Evolutionary conservation across 2,113 vertebrate species (phyloP).

Genomic region (Dipodomys merriami): DNA sequence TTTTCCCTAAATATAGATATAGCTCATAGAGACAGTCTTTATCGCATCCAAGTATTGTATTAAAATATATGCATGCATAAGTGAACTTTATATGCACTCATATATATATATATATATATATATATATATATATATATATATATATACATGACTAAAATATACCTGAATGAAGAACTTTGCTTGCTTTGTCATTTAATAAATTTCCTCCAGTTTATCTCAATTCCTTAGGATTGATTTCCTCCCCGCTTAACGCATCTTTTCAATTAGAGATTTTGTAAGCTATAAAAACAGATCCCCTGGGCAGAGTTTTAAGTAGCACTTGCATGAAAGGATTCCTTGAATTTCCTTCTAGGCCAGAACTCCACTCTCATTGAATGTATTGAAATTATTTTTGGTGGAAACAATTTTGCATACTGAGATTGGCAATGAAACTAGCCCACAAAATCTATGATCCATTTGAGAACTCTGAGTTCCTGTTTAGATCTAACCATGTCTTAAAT

Average conservation of each 20-base stretch:
- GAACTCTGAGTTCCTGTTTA: not conserved
- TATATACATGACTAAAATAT: not conserved
- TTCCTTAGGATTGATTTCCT: not conserved
- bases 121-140: not conserved
- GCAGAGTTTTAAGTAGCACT: not conserved
- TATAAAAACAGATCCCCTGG: not conserved
- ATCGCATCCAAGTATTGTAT: not conserved
- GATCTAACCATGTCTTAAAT: not conserved
- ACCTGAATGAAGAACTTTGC: not conserved
- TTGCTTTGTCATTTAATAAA: constrained; percentile 6
- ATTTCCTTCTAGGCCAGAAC: not conserved
- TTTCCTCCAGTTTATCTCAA: not conserved
- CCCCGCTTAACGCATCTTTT: not conserved
- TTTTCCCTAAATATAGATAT: not conserved
- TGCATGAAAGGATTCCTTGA: not conserved
- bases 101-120: not conserved
- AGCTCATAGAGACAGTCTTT: not conserved
- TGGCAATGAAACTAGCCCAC: not conserved
- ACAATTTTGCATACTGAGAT: not conserved
- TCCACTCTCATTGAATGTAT: not conserved
- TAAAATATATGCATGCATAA: not conserved
- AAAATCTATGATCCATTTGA: not conserved
- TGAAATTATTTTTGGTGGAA: constrained; percentile 4
- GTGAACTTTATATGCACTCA: not conserved
- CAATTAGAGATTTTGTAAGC: not conserved